These are phyloP conservation scores for Drosophila stalkeri DNA, from an alignment of 2,888 invertebrate genomes.

Conservation along the genomic window DNA sequence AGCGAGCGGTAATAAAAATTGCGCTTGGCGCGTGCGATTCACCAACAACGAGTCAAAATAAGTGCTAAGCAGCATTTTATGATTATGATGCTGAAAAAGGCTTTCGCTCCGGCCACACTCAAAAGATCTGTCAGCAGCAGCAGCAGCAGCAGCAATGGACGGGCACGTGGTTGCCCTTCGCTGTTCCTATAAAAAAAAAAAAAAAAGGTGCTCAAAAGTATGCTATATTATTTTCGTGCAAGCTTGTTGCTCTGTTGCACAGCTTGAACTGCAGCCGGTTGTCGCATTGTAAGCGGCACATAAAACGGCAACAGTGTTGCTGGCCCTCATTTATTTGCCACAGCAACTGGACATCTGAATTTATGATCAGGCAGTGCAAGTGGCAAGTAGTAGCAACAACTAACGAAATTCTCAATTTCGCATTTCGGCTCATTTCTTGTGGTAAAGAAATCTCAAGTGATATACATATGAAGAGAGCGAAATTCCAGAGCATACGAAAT, in stretches of 20 bases:
- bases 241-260: slow-evolving; percentile 3
- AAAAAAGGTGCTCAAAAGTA: slow-evolving; percentile 34
- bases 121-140: slow-evolving; percentile 17
- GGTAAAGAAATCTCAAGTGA: neutral
- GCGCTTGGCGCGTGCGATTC: slow-evolving; percentile 34
- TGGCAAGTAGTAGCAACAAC: neutral
- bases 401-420: neutral
- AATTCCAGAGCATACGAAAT: neutral
- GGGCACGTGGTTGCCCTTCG: neutral
- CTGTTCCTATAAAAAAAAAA: neutral
- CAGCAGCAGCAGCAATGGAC: neutral
- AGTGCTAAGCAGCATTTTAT: slow-evolving; percentile 70
- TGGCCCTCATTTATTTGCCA: slow-evolving; percentile 7
- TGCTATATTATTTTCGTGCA: slow-evolving; percentile 28
- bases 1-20: slow-evolving; percentile 59
- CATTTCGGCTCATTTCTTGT: neutral
- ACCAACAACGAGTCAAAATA: slow-evolving; percentile 35
- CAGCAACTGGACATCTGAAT: slow-evolving; percentile 7
- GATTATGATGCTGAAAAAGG: slow-evolving; percentile 54
- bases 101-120: neutral
- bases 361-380: slow-evolving; percentile 16
- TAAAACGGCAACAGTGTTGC: slow-evolving; percentile 38
- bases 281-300: slow-evolving; percentile 23
- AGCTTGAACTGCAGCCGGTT: neutral
- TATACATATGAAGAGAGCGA: neutral